Conservation (phyloP, 2,113 vertebrate species). For the Alaudala cheleensis region DNA sequence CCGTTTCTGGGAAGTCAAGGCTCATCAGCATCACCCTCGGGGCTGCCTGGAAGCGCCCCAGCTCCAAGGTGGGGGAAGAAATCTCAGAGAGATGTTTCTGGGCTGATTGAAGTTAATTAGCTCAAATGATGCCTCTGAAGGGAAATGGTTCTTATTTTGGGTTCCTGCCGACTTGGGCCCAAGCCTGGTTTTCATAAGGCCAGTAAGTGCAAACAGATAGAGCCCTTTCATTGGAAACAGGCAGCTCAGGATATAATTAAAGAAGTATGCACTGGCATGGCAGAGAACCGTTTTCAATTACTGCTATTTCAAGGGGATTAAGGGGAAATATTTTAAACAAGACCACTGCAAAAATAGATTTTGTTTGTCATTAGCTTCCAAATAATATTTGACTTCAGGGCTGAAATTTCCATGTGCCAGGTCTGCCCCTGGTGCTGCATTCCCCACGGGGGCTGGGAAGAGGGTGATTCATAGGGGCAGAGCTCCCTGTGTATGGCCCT, state of each 20-base stretch:
- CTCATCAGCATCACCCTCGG: not conserved
- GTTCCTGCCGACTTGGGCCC: slow-evolving; percentile 68
- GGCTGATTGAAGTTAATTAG: slow-evolving; percentile 76
- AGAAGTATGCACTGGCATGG: slow-evolving; percentile 70
- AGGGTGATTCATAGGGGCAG: not conserved
- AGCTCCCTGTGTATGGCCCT: not conserved
- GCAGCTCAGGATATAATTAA: slow-evolving; percentile 73
- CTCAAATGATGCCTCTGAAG: slow-evolving; percentile 72
- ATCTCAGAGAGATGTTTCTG: slow-evolving; percentile 56
- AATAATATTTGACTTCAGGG: slow-evolving; percentile 75
- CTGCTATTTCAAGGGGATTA: slow-evolving; percentile 72
- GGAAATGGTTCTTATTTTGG: slow-evolving; percentile 71
- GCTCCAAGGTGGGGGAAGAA: slow-evolving; percentile 45
- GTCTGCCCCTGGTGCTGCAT: slow-evolving; percentile 25
- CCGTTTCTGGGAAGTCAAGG: not conserved
- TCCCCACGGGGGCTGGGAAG: slow-evolving; percentile 24
- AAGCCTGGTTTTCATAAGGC: slow-evolving; percentile 78
- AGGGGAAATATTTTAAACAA: slow-evolving; percentile 77
- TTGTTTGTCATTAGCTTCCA: slow-evolving; percentile 79
- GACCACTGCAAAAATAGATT: slow-evolving; percentile 78
- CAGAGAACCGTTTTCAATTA: slow-evolving; percentile 77
- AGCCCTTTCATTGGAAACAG: slow-evolving; percentile 74
- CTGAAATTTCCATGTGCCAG: slow-evolving; percentile 68
- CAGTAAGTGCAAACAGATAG: slow-evolving; percentile 76
- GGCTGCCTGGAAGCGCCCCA: not conserved